Conservation (phyloP, 2,888 invertebrate species). For the Sussaba pulchella region DNA sequence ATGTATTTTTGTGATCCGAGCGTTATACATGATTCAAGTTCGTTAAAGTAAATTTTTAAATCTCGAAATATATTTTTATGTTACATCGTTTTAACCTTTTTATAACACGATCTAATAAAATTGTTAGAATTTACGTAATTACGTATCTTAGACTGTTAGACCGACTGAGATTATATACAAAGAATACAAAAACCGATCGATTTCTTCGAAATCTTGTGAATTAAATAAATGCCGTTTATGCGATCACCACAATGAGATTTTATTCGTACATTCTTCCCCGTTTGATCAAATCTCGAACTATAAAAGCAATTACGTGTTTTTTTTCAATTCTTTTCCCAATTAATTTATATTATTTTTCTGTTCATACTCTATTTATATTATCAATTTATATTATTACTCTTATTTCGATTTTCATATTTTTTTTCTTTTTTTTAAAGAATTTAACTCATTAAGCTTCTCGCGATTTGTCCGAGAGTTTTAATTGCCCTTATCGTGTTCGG, state of each 20-base stretch:
- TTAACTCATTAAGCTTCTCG: neutral
- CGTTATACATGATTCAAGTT: slow-evolving; percentile 61
- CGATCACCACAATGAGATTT: no score
- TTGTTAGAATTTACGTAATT: neutral
- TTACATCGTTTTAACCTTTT: neutral
- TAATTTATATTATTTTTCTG: no score
- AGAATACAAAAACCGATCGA: slow-evolving; percentile 12
- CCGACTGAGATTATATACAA: neutral
- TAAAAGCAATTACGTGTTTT: no score
- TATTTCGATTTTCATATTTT: no score
- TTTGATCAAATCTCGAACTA: slow-evolving; percentile 1
- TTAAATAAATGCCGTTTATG: neutral
- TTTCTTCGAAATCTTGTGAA: neutral
- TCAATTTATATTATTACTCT: no score
- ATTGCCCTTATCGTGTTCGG: slow-evolving; percentile 42
- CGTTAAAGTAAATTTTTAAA: slow-evolving; percentile 67
- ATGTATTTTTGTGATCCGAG: slow-evolving; percentile 65
- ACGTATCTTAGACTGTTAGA: no score
- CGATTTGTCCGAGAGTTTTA: neutral
- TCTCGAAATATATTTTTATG: slow-evolving; percentile 2
- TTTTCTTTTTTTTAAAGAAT: slow-evolving; percentile 19
- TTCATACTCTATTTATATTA: no score
- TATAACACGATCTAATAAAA: neutral
- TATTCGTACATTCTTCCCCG: no score
- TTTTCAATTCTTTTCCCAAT: no score